Evolutionary conservation across 2,888 invertebrate genomes (phyloP).

Genomic region (Caenorhabditis sp.): DNA sequence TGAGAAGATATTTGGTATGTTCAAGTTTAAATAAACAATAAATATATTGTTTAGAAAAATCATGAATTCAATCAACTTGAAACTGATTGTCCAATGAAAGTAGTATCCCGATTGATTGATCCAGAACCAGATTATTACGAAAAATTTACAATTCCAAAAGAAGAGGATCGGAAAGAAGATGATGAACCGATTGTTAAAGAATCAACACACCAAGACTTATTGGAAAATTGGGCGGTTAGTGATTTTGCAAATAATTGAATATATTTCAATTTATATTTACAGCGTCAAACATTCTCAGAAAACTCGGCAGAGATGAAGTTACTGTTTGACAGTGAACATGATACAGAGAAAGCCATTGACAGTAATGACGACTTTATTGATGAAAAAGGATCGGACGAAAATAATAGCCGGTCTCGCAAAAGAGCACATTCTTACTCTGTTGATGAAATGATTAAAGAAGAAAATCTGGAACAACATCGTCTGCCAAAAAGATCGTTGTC

Average conservation of each 20-base stretch:
- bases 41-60: not conserved
- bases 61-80: not conserved
- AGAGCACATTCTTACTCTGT: not conserved
- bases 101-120: not conserved
- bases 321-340: not conserved
- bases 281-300: conserved; percentile 17
- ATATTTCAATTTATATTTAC: conserved; percentile 3
- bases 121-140: not conserved
- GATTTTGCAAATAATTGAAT: not conserved
- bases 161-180: not conserved
- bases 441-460: not conserved
- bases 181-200: not conserved
- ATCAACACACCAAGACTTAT: conserved; percentile 20
- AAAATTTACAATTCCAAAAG: not conserved
- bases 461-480: not conserved
- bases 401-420: not conserved
- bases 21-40: not conserved
- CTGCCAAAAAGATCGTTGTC: not conserved
- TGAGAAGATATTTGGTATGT: conserved; percentile 30
- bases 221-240: conserved; percentile 35
- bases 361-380: conserved; percentile 2
- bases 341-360: not conserved
- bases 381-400: conserved; percentile 4
- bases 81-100: not conserved
- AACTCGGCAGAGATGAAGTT: conserved; percentile 14